Conservation (phyloP, 2,113 vertebrate genomes). For the Anoplopoma fimbria region DNA sequence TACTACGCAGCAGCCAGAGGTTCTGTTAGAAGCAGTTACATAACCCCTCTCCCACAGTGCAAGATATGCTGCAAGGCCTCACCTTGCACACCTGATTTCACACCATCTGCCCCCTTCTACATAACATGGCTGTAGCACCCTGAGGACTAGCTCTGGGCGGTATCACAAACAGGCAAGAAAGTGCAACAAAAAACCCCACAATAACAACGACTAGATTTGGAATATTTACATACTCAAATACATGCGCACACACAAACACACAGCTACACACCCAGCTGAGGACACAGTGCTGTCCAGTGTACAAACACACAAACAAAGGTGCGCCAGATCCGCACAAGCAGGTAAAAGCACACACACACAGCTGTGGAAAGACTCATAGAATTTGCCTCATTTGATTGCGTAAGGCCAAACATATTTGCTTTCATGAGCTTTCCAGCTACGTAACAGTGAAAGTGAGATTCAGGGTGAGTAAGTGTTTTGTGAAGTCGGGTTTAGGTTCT, state of each 20-base stretch:
- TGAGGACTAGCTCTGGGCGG: constrained; percentile 4
- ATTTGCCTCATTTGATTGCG: neutral
- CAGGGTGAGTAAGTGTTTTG: constrained; percentile 11
- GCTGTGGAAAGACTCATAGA: neutral
- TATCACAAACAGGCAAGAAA: constrained; percentile 6
- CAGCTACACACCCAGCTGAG: neutral
- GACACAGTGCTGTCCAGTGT: neutral
- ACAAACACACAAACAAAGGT: constrained; percentile 20
- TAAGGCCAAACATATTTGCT: neutral
- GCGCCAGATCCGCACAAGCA: constrained; percentile 4
- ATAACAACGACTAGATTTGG: neutral
- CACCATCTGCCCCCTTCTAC: constrained; percentile 50
- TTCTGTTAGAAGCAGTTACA: constrained; percentile 39
- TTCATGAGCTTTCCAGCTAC: neutral
- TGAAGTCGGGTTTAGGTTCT: constrained; percentile 21
- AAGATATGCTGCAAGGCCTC: constrained; percentile 68
- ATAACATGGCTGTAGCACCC: constrained; percentile 29
- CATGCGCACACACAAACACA: constrained; percentile 2
- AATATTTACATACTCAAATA: constrained; percentile 7
- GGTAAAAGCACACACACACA: constrained; percentile 13
- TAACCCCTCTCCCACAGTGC: constrained; percentile 43
- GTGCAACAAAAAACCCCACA: neutral
- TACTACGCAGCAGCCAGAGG: constrained; percentile 8
- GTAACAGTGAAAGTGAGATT: neutral
- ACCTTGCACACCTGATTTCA: constrained; percentile 70